A percentile compares a stretch with the other conserved stretches of the same genome.
Evolutionary conservation across 2,797 vertebrate genomes (phyloP).

Genomic region (Yasuhikotakia modesta): DNA sequence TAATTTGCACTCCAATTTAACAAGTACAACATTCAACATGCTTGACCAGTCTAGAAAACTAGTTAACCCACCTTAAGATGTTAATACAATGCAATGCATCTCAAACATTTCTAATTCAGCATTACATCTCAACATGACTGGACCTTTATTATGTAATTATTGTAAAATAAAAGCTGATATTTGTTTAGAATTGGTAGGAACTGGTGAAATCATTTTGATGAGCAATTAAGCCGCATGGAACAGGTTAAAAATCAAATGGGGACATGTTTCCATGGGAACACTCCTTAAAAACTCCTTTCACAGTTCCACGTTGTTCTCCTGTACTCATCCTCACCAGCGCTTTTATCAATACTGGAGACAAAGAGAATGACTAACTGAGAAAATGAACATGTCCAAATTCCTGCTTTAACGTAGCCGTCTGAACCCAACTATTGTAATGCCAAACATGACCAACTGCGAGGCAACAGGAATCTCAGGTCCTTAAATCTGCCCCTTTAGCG

Average conservation of each 20-base stretch:
- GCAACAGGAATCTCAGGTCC: not conserved
- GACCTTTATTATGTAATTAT: not conserved
- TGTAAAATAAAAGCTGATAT: not conserved
- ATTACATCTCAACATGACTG: not conserved
- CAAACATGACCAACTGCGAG: not conserved
- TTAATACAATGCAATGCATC: not conserved
- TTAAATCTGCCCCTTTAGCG: not conserved
- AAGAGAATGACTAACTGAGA: slow-evolving; percentile 39
- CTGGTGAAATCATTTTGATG: not conserved
- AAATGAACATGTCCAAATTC: slow-evolving; percentile 13
- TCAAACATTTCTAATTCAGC: not conserved
- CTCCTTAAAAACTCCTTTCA: slow-evolving; percentile 21
- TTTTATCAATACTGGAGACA: slow-evolving; percentile 28
- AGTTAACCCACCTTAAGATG: too few relatives aligned
- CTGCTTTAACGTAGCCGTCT: slow-evolving; percentile 10
- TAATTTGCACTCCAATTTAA: not conserved
- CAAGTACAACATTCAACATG: not conserved
- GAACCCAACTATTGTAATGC: slow-evolving; percentile 12
- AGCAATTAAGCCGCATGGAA: slow-evolving; percentile 26
- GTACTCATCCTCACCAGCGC: slow-evolving; percentile 15
- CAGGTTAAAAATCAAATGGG: slow-evolving; percentile 22
- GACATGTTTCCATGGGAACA: slow-evolving; percentile 41
- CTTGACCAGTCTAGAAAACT: too few relatives aligned
- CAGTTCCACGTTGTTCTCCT: slow-evolving; percentile 14
- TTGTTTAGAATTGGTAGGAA: slow-evolving; percentile 1